Evolutionary conservation across 2,797 vertebrate genomes (phyloP), one percentile per base, ranked within the genome.

Genomic region (Xyrichtys novacula): DNA sequence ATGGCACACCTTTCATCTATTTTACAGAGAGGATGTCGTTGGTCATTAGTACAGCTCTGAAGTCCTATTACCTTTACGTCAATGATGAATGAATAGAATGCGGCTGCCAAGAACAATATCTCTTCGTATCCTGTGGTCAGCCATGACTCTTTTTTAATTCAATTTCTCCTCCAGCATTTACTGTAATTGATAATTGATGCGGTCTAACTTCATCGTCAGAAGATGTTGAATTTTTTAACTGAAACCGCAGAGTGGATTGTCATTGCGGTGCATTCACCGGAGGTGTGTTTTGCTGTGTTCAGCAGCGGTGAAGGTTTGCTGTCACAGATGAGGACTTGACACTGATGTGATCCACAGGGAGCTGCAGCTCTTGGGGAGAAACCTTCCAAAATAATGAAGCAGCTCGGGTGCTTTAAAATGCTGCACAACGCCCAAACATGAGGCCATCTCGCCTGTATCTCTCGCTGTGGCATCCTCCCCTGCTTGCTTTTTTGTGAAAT

Each of bases 1-100:
- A 94, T 91, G 90, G 93, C 91, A 93, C 93, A 95, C 92, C 92
- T 94, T 94, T 94, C 92, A 94, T 94, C 92, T 93, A 92, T 93
- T 93, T 92, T 91, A 94, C 92, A 93, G 90, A 92, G 87, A 90
- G 88, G 88, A 90, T 92, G 92, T 94, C 93, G 61, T 90, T 87
- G 90, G 90, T 92, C 92, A 94, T 95, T 94, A 94, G 91, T 81
- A 82, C 81, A 81, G 85, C 92, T 92, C 92, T 93, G 91, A 93
- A 93, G 93, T 93, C 91, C 91, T 91, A 93, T 94, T 94, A 93
- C 91, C 88, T 94, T 94, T 91, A 91, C 80, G 88, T 91, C 88
- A 88, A 88, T 93, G 93, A 94, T 94, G 91, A 94, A 93, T 93
- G 91, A 92, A 93, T 90, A 81, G 89, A 92, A 89, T 79, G 84